A percentile compares a stretch with the other conserved stretches of the same genome.
Evolutionary conservation across 2,888 invertebrate genomes (phyloP).

Genomic region (Agrochola macilenta): DNA sequence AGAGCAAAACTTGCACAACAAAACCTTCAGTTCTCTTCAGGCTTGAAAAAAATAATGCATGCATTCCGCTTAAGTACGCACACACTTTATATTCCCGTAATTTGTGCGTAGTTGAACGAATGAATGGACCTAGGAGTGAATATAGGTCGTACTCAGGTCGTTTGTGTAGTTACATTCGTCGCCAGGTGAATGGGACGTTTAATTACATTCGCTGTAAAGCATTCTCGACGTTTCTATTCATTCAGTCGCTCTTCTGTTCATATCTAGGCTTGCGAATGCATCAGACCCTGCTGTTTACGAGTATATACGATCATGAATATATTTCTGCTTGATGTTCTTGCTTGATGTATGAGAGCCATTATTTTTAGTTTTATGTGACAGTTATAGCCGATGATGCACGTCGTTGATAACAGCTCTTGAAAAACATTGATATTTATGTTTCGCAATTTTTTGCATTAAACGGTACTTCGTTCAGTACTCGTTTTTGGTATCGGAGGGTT

Average conservation of each 20-base stretch:
- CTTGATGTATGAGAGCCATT: conserved; percentile 47
- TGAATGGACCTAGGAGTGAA: conserved; percentile 63
- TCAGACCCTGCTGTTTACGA: conserved; percentile 49
- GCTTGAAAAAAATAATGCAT: conserved; percentile 53
- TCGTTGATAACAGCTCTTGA: conserved; percentile 46
- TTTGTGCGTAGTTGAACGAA: conserved; percentile 66
- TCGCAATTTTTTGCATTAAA: conserved; percentile 9
- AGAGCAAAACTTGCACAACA: conserved; percentile 19
- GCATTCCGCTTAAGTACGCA: conserved; percentile 58
- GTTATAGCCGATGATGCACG: conserved; percentile 54
- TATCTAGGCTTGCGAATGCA: conserved; percentile 56
- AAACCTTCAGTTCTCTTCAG: conserved; percentile 22
- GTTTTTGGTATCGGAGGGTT: conserved; percentile 15
- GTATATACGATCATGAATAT: conserved; percentile 47
- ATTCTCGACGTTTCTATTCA: conserved; percentile 72
- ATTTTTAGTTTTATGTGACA: conserved; percentile 60
- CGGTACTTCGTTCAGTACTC: neutral
- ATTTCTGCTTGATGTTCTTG: conserved; percentile 3
- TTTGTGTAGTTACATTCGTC: conserved; percentile 67
- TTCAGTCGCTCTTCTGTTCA: conserved; percentile 66
- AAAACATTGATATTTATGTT: conserved; percentile 37
- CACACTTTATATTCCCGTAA: conserved; percentile 52
- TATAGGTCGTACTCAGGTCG: conserved; percentile 62
- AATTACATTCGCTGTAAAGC: conserved; percentile 79
- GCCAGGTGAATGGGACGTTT: conserved; percentile 77